These are phyloP conservation scores for Numenius arquata DNA, from an alignment of 2,113 vertebrate species.

Conservation along the genomic window DNA sequence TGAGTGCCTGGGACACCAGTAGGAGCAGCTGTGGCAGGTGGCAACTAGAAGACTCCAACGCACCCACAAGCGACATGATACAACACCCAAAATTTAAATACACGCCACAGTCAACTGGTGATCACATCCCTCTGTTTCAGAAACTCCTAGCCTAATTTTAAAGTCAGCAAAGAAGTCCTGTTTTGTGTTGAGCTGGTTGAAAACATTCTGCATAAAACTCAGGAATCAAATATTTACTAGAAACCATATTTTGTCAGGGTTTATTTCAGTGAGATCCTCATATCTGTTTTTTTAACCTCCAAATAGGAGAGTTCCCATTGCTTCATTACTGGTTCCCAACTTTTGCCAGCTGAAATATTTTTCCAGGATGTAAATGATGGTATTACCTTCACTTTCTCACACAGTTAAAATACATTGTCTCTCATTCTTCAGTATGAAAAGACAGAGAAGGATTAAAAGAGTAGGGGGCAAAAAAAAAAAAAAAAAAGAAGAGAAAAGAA, in stretches of 20 bases:
- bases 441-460: background rate
- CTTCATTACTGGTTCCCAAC: background rate
- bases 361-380: background rate
- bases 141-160: background rate
- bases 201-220: background rate
- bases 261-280: background rate
- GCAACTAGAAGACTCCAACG: background rate
- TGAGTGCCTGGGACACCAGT: background rate
- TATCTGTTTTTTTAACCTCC: background rate
- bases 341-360: background rate
- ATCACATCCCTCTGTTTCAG: background rate
- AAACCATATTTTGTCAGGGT: background rate
- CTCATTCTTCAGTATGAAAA: background rate
- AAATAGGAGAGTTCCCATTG: background rate
- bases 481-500: background rate
- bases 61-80: rapidly evolving
- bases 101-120: no score
- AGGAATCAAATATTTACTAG: background rate
- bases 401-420: background rate
- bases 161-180: background rate
- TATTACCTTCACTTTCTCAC: background rate
- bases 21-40: background rate
- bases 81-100: background rate
- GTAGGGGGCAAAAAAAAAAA: background rate
- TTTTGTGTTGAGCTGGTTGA: background rate